Evolutionary conservation across 2,888 invertebrate genomes (phyloP), one percentile per base, ranked within the genome.

Genomic region (Pristionchus exspectatus): DNA sequence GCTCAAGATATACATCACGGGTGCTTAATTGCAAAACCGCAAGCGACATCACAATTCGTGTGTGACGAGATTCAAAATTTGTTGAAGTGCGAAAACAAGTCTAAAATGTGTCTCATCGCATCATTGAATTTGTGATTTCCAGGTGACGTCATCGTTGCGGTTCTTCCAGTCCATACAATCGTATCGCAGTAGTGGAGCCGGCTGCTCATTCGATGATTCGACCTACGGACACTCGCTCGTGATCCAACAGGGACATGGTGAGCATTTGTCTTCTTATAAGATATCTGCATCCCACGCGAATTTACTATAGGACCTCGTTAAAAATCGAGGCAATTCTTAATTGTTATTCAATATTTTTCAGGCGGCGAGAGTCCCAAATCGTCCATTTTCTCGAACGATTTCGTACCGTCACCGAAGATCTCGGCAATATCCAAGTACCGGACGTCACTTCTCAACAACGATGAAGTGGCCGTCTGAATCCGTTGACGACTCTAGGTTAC

Each of bases 101-200:
- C 12, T 18, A 63, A 66, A 66, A 12, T 27, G 12, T 14, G 66
- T 66, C 38, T 38, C 27, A 27, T 66, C 16, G 24, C 69, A 72
- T 30, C 69, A 72, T 72, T 30, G 16, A 72, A 63, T 18, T 7
- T 4, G 21, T n/a, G 63, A 12, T 63, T 69, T 24, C n/a, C 85
- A 91, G 92, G 92, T 94, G 87, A 91, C 93, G 27, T 93, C 94
- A 72, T 92, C 92, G 2, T 92, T 94, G 89, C 93, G 93, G 59
- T 93, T 94, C 90, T 93, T 94, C 83, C 94, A 94, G 81, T 94
- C 94, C 0, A 93, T 94, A 72, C 93, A 93, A 89, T 92, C 92
- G 9, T 94, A 94, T 87, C 92, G 94, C 63, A 93, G 93, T 59
- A 93, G 93, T 7, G 89, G 91, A 69, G 93, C 92, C 7, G 93